These are phyloP conservation scores for Cydia splendana DNA, from an alignment of 1,140 invertebrate species.

Conservation along the genomic window DNA sequence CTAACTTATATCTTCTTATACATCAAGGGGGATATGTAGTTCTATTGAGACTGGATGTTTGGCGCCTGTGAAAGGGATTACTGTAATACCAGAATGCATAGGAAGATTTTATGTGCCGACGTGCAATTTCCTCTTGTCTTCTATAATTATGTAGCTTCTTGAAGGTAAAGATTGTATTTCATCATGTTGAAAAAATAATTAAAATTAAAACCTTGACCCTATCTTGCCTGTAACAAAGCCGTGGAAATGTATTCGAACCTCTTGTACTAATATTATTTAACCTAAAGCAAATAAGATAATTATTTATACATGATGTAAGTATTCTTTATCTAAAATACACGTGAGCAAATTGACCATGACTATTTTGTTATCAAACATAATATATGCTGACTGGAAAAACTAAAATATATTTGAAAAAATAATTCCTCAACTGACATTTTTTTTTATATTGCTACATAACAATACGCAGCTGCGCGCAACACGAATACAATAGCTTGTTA, in stretches of 20 bases:
- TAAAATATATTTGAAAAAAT: neutral
- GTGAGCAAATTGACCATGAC: too few species aligned
- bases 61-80: neutral
- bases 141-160: too few species aligned
- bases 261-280: neutral
- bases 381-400: neutral
- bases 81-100: neutral
- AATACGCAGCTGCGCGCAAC: neutral
- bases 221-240: too few species aligned
- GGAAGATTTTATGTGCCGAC: constrained; percentile 5
- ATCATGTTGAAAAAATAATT: too few species aligned
- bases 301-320: neutral
- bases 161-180: too few species aligned
- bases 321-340: neutral
- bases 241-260: too few species aligned
- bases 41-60: neutral
- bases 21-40: neutral
- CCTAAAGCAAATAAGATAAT: neutral
- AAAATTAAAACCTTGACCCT: too few species aligned
- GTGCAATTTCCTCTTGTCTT: neutral
- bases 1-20: neutral
- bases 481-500: neutral
- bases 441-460: neutral
- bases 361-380: too few species aligned
- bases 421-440: neutral